These are phyloP conservation scores for Zaprionus africanus DNA, from an alignment of 1,140 invertebrate species.

Conservation along the genomic window DNA sequence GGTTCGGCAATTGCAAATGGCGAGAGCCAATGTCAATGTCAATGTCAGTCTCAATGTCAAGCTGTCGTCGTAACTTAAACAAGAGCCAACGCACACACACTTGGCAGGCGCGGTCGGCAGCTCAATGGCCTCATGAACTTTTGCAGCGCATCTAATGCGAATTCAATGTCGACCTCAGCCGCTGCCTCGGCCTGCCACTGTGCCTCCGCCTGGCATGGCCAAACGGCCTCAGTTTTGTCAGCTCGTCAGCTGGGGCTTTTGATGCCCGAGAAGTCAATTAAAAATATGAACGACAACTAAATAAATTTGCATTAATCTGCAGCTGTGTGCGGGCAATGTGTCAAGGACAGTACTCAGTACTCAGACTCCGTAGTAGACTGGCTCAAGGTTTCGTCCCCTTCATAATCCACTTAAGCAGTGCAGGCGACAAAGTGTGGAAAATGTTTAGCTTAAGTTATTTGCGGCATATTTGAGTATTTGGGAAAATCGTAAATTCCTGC, in stretches of 20 bases:
- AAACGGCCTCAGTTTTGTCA: conserved; percentile 10
- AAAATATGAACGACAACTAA: conserved; percentile 65
- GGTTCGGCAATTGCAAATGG: conserved; percentile 52
- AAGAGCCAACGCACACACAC: conserved; percentile 29
- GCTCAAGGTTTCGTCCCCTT: not conserved
- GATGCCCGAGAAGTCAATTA: conserved; percentile 70
- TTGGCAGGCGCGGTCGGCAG: conserved; percentile 26
- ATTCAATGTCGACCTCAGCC: conserved; percentile 61
- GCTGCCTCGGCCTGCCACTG: conserved; percentile 10
- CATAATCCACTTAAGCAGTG: not conserved
- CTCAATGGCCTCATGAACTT: conserved; percentile 71
- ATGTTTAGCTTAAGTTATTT: conserved; percentile 7
- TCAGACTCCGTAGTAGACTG: not conserved
- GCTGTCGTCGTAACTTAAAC: conserved; percentile 59
- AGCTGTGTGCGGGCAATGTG: conserved; percentile 6
- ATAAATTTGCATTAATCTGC: conserved; percentile 69
- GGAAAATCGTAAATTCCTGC: conserved; percentile 8
- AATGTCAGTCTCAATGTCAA: conserved; percentile 64
- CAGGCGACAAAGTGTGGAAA: not conserved
- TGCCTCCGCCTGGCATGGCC: conserved; percentile 38
- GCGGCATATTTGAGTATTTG: not conserved
- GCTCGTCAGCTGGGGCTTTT: conserved; percentile 18
- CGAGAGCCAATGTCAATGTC: conserved; percentile 55
- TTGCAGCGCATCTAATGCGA: conserved; percentile 71
- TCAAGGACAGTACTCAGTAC: not conserved